Base-by-base conservation (phyloP, 2,113 vertebrate genomes). In the Erythrocebus patas region DNA sequence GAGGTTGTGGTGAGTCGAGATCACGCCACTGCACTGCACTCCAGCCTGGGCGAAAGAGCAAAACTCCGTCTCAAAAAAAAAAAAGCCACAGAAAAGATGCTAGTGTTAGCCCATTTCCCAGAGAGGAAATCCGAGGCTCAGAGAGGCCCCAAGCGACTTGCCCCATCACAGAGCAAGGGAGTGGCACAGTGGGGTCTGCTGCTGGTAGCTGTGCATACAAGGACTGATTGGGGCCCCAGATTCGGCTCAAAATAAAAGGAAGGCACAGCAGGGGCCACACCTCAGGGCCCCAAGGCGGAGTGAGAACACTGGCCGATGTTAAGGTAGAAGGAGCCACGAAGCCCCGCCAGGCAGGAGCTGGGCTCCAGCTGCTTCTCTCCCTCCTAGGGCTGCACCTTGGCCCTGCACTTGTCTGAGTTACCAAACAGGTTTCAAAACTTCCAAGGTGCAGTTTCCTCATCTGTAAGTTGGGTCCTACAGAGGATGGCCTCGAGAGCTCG, bases 181-280 rank as follows among this genome's bases (percentile, higher is more conserved):
- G 43, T 0, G 5, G 50, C 38, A 20, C 1, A 43, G 85, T 0
- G 14, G 23, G 13, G 16, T 4, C 48, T 1, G 76, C 25, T 27
- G 27, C 72, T 3, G 13, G 30, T 3, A 30, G 38, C 75, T 43
- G 6, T 1, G 73, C 38, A 55, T 48, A 17, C 13, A 2, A 18
- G 40, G 57, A 14, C 38, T 20, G 25, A 59, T 43, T 25, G 23
- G 18, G 40, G 86, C 68, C 40, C 45, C 50, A 66, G 76, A 32
- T 20, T 0, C 0, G 0, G 75, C 6, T 11, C 38, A 6, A 5
- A 35, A 11, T 1, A 14, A n/a, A 5, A 80, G 64, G 43, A 3
- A 95, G 13, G 14, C 16, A 35, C 4, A 2, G 27, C 13, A 48
- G 6, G 3, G 8, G 79, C n/a, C 0, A 0, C n/a, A 9, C 30